Base-by-base conservation (phyloP, 2,888 invertebrate genomes). In the Pandemis heparana region DNA sequence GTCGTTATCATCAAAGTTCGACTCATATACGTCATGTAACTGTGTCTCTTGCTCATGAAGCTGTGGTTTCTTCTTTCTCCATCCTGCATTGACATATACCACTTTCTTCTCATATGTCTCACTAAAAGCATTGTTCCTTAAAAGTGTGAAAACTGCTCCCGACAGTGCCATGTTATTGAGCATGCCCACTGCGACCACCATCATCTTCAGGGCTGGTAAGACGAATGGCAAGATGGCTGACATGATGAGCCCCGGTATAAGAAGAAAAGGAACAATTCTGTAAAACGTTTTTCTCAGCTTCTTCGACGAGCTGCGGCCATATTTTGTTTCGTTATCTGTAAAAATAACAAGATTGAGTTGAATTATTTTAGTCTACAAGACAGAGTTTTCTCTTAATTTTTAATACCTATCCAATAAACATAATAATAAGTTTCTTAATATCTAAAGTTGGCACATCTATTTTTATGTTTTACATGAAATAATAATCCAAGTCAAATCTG, bases 141-240 rank as follows among this genome's bases (percentile, higher is more conserved):
- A 85, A 6, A 96, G 82, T 5, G 95, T 92, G 79, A 96, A 95
- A 18, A 96, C 84, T 0, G 96, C 96, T 0, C 96, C 95, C 39
- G 95, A 90, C 53, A 97, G 92, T 0, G 96, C 96, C 92, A 96
- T 95, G 78, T 96, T 96, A 85, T 97, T 97, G 63, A 97, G 87
- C 85, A 96, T 92, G 0, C 95, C 95, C 0, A 95, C 95, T 63
- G 94, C 92, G 43, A 96, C 88, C 0, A 96, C 95, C 84, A 96
- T 95, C 94, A 96, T 95, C 83, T 96, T 96, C 16, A 97, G 82
- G 0, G 95, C 96, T 0, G 97, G 97, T 81, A 97, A 85, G 18
- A 96, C 85, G 85, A 96, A 96, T 0, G 97, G 97, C 81, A 96
- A 85, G 63, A 96, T 88, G 12, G 96, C 96, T 0, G 96, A 95